Conservation (phyloP, 1,140 invertebrate genomes). For the Plutomurus gul region DNA sequence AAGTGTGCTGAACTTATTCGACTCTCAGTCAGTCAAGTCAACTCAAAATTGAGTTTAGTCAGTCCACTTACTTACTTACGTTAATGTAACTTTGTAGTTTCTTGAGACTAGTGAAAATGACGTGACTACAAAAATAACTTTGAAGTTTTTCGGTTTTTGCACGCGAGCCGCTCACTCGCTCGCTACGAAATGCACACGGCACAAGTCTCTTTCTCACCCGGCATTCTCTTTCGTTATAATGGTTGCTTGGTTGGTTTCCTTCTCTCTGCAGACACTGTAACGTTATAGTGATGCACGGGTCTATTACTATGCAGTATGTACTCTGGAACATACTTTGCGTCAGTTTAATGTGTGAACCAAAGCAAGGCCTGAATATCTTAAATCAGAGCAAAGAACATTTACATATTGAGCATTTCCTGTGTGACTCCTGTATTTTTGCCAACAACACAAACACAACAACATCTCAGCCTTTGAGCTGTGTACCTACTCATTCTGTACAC, state of each 20-base stretch:
- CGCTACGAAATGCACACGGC: constrained; percentile 31
- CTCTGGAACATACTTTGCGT: no score
- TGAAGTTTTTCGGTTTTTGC: constrained; percentile 35
- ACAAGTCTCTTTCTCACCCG: neutral
- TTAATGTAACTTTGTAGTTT: constrained; percentile 16
- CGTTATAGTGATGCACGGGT: no score
- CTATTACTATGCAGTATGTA: no score
- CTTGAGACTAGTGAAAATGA: constrained; percentile 8
- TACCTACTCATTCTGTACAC: no score
- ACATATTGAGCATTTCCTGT: constrained; percentile 16
- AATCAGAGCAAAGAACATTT: constrained; percentile 13
- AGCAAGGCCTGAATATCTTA: constrained; percentile 12
- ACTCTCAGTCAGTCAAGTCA: neutral
- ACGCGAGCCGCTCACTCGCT: neutral
- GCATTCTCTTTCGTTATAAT: neutral
- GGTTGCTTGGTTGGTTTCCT: neutral
- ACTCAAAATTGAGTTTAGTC: neutral
- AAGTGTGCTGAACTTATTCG: neutral
- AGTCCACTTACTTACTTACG: neutral
- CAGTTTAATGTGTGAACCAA: neutral
- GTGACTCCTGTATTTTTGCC: neutral
- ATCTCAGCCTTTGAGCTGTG: no score
- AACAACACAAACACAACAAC: neutral
- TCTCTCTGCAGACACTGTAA: no score
- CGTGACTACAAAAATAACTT: constrained; percentile 28